phyloP scores from a whole-genome alignment of 2,113 vertebrate genomes.

The human (Homo sapiens) region DNA sequence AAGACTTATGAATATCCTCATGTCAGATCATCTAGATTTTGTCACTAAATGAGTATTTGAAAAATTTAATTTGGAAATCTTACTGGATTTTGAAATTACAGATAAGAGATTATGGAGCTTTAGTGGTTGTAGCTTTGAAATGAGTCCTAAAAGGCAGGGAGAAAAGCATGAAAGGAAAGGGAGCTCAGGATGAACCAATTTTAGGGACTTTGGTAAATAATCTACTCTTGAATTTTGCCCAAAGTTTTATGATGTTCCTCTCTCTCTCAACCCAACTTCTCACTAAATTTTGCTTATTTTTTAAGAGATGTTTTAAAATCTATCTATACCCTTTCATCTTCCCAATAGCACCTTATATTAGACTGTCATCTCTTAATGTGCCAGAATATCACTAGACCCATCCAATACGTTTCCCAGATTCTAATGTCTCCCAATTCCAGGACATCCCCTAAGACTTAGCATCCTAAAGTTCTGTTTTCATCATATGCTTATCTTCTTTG shows the following conservation, averaged over 20 bases:
- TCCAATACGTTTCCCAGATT: background rate
- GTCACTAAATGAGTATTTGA: background rate
- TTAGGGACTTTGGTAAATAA: too few species aligned
- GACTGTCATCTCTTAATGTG: background rate
- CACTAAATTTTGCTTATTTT: too few species aligned
- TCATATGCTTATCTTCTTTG: background rate
- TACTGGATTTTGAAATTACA: background rate
- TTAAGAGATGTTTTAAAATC: background rate
- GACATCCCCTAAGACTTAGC: background rate
- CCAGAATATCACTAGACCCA: background rate
- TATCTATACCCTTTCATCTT: background rate
- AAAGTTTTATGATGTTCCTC: too few species aligned
- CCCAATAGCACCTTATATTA: background rate
- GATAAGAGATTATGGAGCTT: background rate
- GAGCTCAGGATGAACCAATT: too few species aligned
- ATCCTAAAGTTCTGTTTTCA: background rate
- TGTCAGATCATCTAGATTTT: background rate
- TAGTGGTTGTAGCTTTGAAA: background rate
- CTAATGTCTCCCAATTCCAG: background rate
- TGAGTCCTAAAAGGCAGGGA: background rate
- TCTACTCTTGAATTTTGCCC: too few species aligned
- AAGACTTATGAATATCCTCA: background rate
- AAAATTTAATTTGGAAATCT: background rate
- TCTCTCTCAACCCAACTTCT: too few species aligned
- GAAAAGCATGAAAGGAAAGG: too few species aligned